Base-by-base conservation (phyloP, 1,140 invertebrate species). In the Halesus radiatus region DNA sequence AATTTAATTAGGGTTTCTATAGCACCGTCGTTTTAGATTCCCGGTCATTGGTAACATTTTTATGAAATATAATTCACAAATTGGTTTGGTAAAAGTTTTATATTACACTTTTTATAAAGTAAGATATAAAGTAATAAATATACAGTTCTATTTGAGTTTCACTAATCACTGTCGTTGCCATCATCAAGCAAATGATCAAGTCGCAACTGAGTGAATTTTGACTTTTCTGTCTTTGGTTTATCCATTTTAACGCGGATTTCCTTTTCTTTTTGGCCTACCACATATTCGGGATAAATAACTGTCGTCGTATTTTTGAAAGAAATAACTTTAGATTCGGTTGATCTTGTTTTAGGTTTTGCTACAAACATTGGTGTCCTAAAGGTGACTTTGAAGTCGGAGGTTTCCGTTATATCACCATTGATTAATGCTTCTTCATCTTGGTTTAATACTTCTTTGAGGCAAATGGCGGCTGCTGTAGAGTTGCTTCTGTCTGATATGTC, bases 261-360 rank as follows among this genome's bases (percentile, higher is more conserved):
- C 84, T 92, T 91, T 80, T 90, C 87, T 84, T 90, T 91, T 32
- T 91, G 87, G n/a, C 95, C 95, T 78, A 96, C 91, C n/a, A 94
- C 91, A 90, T 95, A 95, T 85, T 95, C 94, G 3, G 95, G 94
- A 92, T 95, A 94, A 3, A 95, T 88, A 50, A 95, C 77, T 45
- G 37, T 45, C 87, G 94, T 95, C 78, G 91, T 93, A 77, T 90
- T 92, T 84, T 90, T 91, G 80, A 94, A 93, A 72, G 89, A 85
- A 10, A 91, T 85, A 84, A 91, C 92, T 18, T 90, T 85, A 26
- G 53, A 29, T 16, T 75, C 72, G 8, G 26, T 29, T 16, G 72
- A 75, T 32, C n/a, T 32, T 13, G 15, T 26, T 18, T 72, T 72
- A 16, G 68, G 68, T 72, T 72, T 72, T 52, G 68, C 15, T 22